These are phyloP conservation scores for Drosophila nebulosa DNA, from an alignment of 1,140 invertebrate species.

Conservation along the genomic window DNA sequence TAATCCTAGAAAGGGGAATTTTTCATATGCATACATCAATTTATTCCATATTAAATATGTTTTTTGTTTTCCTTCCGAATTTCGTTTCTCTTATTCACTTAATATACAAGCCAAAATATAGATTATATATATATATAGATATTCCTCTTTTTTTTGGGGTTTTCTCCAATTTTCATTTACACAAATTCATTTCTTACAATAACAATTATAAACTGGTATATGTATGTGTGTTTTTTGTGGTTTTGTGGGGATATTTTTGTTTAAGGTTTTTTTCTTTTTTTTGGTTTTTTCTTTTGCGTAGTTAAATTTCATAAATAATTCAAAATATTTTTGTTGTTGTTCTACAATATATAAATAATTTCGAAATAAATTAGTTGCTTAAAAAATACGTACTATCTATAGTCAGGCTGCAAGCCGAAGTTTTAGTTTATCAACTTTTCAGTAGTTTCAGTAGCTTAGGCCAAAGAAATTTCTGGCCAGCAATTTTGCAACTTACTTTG, in stretches of 20 bases:
- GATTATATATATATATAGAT: neutral
- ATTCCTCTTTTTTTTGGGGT: neutral
- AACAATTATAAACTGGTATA: slow-evolving; percentile 2
- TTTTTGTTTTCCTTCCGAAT: slow-evolving; percentile 10
- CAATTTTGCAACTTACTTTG: slow-evolving; percentile 29
- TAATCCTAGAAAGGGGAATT: too few species aligned
- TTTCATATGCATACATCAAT: slow-evolving; percentile 43
- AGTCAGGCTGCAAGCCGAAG: slow-evolving; percentile 1
- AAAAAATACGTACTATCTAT: slow-evolving; percentile 19
- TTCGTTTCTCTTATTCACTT: slow-evolving; percentile 35
- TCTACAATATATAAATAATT: slow-evolving; percentile 39
- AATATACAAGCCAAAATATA: slow-evolving; percentile 19
- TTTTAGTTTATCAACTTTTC: neutral
- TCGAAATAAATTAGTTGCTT: slow-evolving; percentile 47
- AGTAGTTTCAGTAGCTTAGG: neutral
- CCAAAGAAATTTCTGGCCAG: slow-evolving; percentile 10
- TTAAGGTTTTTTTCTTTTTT: neutral
- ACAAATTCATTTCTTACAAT: slow-evolving; percentile 55
- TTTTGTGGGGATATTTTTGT: neutral
- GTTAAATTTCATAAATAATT: slow-evolving; percentile 59
- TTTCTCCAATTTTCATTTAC: slow-evolving; percentile 34
- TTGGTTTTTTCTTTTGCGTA: slow-evolving; percentile 6
- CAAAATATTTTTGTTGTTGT: slow-evolving; percentile 40
- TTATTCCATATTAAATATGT: slow-evolving; percentile 47
- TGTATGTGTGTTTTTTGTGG: neutral